phyloP scores from a whole-genome alignment of 2,797 vertebrate species.

The Erpetoichthys calabaricus region DNA sequence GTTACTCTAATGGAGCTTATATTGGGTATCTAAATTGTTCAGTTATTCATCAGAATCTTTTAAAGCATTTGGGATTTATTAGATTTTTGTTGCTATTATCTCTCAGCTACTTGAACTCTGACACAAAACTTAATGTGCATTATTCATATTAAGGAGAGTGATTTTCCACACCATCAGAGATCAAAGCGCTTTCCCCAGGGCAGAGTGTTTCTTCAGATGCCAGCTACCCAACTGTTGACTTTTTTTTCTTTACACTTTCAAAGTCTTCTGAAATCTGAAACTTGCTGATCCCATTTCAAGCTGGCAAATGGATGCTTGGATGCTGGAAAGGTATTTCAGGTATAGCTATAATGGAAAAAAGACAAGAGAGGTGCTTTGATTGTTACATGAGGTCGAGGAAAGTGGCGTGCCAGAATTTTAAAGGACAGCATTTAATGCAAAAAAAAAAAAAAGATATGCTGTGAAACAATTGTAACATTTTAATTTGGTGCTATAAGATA shows the following conservation, averaged over 20 bases:
- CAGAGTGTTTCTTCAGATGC: not conserved
- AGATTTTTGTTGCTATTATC: conserved; percentile 2
- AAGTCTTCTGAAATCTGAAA: conserved; percentile 5
- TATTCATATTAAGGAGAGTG: conserved; percentile 11
- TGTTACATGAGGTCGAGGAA: too few species aligned
- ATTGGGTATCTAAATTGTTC: conserved; percentile 1
- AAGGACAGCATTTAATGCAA: too few species aligned
- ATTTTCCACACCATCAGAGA: conserved; percentile 7
- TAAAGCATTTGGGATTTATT: conserved; percentile 7
- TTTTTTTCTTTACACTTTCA: not conserved
- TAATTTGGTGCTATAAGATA: too few species aligned
- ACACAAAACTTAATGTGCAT: conserved; percentile 11
- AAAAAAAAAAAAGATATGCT: too few species aligned
- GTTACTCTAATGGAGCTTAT: not conserved
- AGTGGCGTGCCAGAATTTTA: too few species aligned
- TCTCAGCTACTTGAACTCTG: conserved; percentile 10
- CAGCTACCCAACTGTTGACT: conserved; percentile 3
- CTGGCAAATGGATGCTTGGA: not conserved
- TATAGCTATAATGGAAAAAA: not conserved
- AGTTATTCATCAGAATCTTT: conserved; percentile 2
- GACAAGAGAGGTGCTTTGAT: not conserved
- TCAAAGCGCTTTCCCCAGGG: not conserved
- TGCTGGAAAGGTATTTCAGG: conserved; percentile 3
- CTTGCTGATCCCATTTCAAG: not conserved
- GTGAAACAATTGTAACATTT: too few species aligned